Evolutionary conservation across 2,888 invertebrate species (phyloP).

Genomic region (Rhamphomyia laevipes): DNA sequence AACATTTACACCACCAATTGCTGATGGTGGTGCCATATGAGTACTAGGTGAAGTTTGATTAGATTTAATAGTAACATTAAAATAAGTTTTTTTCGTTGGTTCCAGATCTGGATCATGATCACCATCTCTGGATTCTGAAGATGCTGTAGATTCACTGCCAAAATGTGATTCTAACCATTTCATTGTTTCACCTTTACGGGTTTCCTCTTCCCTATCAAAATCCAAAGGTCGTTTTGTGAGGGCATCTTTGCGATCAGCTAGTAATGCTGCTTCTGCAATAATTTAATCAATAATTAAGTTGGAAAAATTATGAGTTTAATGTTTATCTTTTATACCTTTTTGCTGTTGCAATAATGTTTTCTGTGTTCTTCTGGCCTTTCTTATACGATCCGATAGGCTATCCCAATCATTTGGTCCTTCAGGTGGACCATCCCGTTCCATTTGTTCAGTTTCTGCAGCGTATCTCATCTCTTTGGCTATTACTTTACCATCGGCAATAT

Average conservation of each 20-base stretch:
- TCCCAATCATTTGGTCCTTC: constrained; percentile 64
- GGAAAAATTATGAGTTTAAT: constrained; percentile 6
- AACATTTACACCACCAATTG: constrained; percentile 27
- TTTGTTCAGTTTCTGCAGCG: constrained; percentile 71
- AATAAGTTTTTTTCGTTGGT: constrained; percentile 59
- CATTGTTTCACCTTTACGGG: constrained; percentile 77
- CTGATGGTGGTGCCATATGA: constrained; percentile 24
- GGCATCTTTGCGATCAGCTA: constrained; percentile 64
- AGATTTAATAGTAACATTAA: constrained; percentile 64
- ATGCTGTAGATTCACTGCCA: constrained; percentile 72
- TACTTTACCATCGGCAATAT: constrained; percentile 69
- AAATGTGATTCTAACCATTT: constrained; percentile 88
- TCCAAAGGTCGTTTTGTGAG: constrained; percentile 70
- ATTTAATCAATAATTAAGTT: constrained; percentile 8
- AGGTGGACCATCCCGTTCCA: constrained; percentile 53
- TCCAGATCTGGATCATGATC: constrained; percentile 46
- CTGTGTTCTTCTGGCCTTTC: constrained; percentile 47
- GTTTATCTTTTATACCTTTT: constrained; percentile 34
- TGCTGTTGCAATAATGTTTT: constrained; percentile 39
- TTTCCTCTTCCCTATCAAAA: constrained; percentile 79
- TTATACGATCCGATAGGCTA: constrained; percentile 63
- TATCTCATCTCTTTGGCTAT: constrained; percentile 71
- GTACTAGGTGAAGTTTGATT: constrained; percentile 35
- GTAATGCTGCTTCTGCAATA: constrained; percentile 28
- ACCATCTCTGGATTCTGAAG: constrained; percentile 44